Evolutionary conservation across 2,797 vertebrate species (phyloP), one percentile per base, ranked within the genome.

Genomic region (Gastrophryne carolinensis): DNA sequence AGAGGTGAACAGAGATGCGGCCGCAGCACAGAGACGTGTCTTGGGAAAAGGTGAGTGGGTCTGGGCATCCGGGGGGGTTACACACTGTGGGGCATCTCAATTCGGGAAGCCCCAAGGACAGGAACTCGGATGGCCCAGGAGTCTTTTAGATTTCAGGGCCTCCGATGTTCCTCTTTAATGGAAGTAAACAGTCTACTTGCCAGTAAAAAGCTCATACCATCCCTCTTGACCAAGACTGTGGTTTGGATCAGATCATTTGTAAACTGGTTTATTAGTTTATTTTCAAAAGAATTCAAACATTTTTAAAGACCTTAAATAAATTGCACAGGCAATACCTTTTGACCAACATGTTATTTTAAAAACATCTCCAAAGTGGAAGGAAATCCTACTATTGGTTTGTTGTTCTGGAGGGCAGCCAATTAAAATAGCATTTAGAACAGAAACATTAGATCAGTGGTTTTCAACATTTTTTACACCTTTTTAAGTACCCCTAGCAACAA

Each of bases 251-350:
- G 17, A 12, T 50, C 21, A 19, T 24, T 12, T 52, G 29, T 62
- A 62, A 50, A 62, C 57, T 50, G 35, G 34, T 47, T 56, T 32
- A 65, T 73, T 56, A 52, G 19, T 39, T 68, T 29, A 37, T 67
- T 53, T 67, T 21, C 29, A 30, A 1, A 66, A 52, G 44, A 7
- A n/a, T 47, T 47, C n/a, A n/a, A n/a, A n/a, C n/a, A n/a, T 47
- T n/a, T 35, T 64, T 30, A 15, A 24, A 35, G 49, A 3, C 8
- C 13, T 13, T 66, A 34, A 52, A 52, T 24, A 52, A 13, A 35
- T 50, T n/a, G 21, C 23, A 57, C 30, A 8, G 27, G 30, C 49
- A 35, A 47, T 66, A 26, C 49, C 44, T 50, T 47, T 49, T 4
- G 50, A 19, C 19, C 15, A 49, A 11, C 30, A 67, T 53, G 30